These are phyloP conservation scores for Chromobotia macracanthus DNA, from an alignment of 2,797 vertebrate species.

Conservation along the genomic window DNA sequence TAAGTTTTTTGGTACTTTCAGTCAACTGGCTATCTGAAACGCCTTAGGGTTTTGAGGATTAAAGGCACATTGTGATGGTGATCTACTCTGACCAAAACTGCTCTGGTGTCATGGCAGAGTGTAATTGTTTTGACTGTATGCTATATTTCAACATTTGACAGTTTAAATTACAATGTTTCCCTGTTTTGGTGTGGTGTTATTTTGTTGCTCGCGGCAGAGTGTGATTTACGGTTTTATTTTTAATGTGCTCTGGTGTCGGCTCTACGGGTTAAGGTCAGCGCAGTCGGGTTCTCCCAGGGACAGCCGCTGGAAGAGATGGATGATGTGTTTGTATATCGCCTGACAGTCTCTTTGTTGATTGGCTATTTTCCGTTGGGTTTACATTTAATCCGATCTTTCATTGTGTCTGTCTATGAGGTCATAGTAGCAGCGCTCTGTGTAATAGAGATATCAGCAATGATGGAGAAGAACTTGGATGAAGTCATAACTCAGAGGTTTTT, in stretches of 20 bases:
- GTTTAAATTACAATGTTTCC: conserved; percentile 58
- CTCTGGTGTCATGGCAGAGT: conserved; percentile 47
- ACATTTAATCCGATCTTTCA: conserved; percentile 2
- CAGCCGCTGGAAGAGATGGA: conserved; percentile 36
- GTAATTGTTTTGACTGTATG: conserved; percentile 48
- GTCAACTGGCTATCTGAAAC: conserved; percentile 26
- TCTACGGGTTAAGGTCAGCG: conserved; percentile 48
- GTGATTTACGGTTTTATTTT: conserved; percentile 59
- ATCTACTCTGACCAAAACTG: conserved; percentile 31
- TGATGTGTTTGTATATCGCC: conserved; percentile 43
- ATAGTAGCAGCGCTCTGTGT: conserved; percentile 5
- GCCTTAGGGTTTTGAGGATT: conserved; percentile 43
- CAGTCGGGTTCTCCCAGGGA: conserved; percentile 25
- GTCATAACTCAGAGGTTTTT: conserved; percentile 24
- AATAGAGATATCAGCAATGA: conserved; percentile 28
- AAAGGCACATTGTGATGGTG: conserved; percentile 51
- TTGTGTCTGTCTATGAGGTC: conserved; percentile 1
- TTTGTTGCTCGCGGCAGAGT: conserved; percentile 46
- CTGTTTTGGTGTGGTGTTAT: conserved; percentile 52
- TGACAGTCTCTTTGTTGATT: conserved; percentile 55
- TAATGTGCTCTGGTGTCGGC: conserved; percentile 50
- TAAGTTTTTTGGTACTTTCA: not conserved
- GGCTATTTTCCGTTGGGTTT: conserved; percentile 41
- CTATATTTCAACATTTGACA: conserved; percentile 59
- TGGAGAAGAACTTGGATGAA: conserved; percentile 38